Conservation (phyloP, 2,888 invertebrate genomes). For the Syritta pipiens region DNA sequence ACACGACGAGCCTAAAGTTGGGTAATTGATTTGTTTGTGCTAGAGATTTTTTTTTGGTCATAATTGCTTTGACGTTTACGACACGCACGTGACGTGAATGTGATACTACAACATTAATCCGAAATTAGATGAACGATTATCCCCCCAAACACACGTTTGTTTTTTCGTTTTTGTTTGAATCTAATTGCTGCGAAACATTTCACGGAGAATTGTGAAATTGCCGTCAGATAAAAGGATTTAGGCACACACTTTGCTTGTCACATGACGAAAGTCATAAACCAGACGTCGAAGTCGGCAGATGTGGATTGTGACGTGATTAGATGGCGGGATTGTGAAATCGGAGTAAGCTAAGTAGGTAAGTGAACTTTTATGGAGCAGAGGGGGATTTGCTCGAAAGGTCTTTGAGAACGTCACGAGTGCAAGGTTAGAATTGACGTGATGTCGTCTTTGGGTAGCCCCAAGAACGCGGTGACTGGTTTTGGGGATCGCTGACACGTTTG, state of each 20-base stretch:
- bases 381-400: too few species aligned
- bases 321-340: too few species aligned
- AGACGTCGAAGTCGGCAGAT: too few species aligned
- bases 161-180: not conserved
- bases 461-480: too few species aligned
- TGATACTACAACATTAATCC: not conserved
- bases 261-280: not conserved
- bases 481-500: too few species aligned
- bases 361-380: too few species aligned
- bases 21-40: slow-evolving; percentile 26
- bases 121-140: slow-evolving; percentile 4
- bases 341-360: too few species aligned
- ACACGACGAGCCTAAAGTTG: slow-evolving; percentile 9
- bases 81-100: not conserved
- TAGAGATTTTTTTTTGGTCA: slow-evolving; percentile 1
- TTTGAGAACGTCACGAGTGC: too few species aligned
- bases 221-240: slow-evolving; percentile 2
- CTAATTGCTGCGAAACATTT: not conserved
- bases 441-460: too few species aligned
- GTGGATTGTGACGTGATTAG: too few species aligned
- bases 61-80: slow-evolving; percentile 26
- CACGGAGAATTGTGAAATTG: slow-evolving; percentile 2
- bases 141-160: not conserved
- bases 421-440: too few species aligned
- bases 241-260: not conserved